Evolutionary conservation across 2,113 vertebrate genomes (phyloP), one percentile per base, ranked within the genome.

Genomic region (Chloropsis hardwickii): DNA sequence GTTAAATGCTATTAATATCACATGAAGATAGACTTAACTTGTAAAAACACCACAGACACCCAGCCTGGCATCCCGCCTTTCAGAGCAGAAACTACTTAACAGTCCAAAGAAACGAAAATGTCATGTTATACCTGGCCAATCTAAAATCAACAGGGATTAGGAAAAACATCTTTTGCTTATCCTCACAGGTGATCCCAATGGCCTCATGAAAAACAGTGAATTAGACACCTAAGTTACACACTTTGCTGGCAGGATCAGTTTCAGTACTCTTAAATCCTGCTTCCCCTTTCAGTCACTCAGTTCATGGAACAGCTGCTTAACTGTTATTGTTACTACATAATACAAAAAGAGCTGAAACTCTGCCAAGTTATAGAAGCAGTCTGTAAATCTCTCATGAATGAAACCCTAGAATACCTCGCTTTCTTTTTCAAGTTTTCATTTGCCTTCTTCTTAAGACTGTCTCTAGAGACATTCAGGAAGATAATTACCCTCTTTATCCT

Each of bases 401-500:
- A 92, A 90, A 81, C 17, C 5, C 67, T 70, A 29, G 21, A 90
- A 83, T 8, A 66, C 20, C 83, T 44, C n/a, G 66, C 65, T 81
- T 92, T 76, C 48, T 79, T 90, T 24, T 64, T n/a, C 35, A 37
- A 73, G 51, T 92, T 82, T 71, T 60, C 27, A 81, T 82, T 80
- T 94, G 71, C 74, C 72, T 56, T 35, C n/a, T 71, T 61, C 67
- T 86, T 62, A 53, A 57, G 29, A 22, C 64, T 58, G 33, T 51
- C 62, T 73, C 74, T 44, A 53, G 28, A 78, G 71, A 61, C 33
- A 48, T 1, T 9, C 31, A 78, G 35, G 65, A 78, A 88, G 51
- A 88, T 53, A 79, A 94, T 98, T 98, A 98, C 98, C 98, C 88
- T 98, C 98, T 96, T 98, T 98, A 97, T 98, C 98, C 95, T 98